Percentiles rank a stretch among this genome's conserved stretches.
These are phyloP conservation scores for Pseudomyrmex gracilis DNA, from an alignment of 1,140 invertebrate genomes.

Conservation along the genomic window DNA sequence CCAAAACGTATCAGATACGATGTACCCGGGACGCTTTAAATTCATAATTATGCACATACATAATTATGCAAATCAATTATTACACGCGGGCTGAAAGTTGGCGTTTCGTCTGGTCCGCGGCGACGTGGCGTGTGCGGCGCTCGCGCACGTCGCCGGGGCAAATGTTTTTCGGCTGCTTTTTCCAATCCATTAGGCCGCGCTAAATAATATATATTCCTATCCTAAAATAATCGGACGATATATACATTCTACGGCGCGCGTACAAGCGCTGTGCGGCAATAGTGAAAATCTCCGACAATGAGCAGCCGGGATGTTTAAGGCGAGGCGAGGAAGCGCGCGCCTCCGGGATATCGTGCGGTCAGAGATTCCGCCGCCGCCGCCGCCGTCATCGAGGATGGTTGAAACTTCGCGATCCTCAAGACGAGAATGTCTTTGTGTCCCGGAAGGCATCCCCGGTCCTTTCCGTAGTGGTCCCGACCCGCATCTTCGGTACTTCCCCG, in stretches of 20 bases:
- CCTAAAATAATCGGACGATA: conserved; percentile 23
- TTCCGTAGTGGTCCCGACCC: conserved; percentile 34
- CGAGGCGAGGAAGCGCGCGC: conserved; percentile 73
- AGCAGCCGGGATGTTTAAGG: conserved; percentile 80
- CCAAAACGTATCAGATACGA: conserved; percentile 68
- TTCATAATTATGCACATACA: conserved; percentile 75
- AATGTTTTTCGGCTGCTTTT: conserved; percentile 18
- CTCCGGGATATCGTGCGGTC: conserved; percentile 82
- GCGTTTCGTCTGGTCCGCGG: conserved; percentile 46
- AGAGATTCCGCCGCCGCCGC: conserved; percentile 81
- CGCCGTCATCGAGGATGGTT: conserved; percentile 75
- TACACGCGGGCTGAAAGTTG: conserved; percentile 67
- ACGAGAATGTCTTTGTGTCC: conserved; percentile 85
- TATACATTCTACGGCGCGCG: conserved; percentile 12
- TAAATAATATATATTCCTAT: conserved; percentile 55
- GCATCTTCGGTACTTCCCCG: conserved; percentile 43
- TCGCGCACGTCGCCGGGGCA: neutral
- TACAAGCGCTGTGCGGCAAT: conserved; percentile 40
- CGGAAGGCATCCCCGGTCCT: conserved; percentile 78
- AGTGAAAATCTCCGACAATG: conserved; percentile 57
- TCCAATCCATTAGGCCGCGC: conserved; percentile 55
- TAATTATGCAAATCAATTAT: conserved; percentile 75
- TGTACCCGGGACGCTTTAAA: conserved; percentile 69
- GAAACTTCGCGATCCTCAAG: conserved; percentile 82
- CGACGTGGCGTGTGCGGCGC: neutral